These are phyloP conservation scores for Hyles vespertilio DNA, from an alignment of 1,140 invertebrate genomes.

Conservation along the genomic window DNA sequence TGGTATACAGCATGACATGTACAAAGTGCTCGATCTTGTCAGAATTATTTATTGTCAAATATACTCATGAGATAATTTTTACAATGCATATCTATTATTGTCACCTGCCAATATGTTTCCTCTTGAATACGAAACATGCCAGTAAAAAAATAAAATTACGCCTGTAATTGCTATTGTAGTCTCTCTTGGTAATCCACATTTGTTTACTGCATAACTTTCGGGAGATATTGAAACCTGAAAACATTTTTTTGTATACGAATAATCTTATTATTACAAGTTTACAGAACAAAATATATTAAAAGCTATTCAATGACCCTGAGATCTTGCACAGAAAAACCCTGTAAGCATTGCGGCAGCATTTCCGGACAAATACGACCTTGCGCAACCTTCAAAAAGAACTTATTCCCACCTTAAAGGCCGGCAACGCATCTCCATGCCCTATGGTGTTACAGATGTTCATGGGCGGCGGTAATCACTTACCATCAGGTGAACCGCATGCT, in stretches of 20 bases:
- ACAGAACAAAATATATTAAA: too few species aligned
- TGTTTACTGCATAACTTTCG: constrained; percentile 37
- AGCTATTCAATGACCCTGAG: too few species aligned
- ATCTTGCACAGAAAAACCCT: too few species aligned
- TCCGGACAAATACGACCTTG: too few species aligned
- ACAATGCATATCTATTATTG: constrained; percentile 23
- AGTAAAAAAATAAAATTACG: constrained; percentile 34
- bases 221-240: constrained; percentile 55
- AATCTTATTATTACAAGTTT: too few species aligned
- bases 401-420: too few species aligned
- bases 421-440: too few species aligned
- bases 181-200: constrained; percentile 53
- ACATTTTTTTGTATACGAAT: neutral
- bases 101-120: constrained; percentile 33
- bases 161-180: constrained; percentile 42
- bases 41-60: constrained; percentile 71
- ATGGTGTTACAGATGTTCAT: too few species aligned
- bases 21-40: constrained; percentile 70
- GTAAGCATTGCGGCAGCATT: too few species aligned
- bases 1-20: constrained; percentile 53
- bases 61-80: constrained; percentile 49
- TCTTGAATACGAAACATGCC: constrained; percentile 26
- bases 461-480: too few species aligned
- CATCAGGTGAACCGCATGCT: too few species aligned
- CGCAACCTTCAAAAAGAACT: too few species aligned